Conservation (phyloP, 1,140 invertebrate genomes). For the Thaumetopoea pityocampa region DNA sequence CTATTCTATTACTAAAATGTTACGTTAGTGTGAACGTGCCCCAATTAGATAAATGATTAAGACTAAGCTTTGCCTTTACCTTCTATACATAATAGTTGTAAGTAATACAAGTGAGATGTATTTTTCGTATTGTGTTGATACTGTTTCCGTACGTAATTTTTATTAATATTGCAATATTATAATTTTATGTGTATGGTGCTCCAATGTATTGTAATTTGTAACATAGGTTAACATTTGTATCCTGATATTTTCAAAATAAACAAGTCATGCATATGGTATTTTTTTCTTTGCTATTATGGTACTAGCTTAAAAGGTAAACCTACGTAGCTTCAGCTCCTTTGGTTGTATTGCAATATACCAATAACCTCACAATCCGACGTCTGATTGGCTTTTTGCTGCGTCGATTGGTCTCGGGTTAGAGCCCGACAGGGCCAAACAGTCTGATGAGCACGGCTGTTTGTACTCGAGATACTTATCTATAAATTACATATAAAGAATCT, state of each 20-base stretch:
- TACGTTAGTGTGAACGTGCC: slow-evolving; percentile 19
- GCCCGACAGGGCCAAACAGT: too few relatives aligned
- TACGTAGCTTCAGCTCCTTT: too few relatives aligned
- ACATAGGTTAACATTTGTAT: slow-evolving; percentile 63
- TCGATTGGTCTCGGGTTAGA: too few relatives aligned
- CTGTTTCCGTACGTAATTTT: slow-evolving; percentile 22
- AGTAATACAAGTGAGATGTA: slow-evolving; percentile 32
- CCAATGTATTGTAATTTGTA: slow-evolving; percentile 44
- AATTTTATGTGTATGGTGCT: slow-evolving; percentile 62
- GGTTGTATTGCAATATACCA: too few relatives aligned
- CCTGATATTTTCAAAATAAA: slow-evolving; percentile 66
- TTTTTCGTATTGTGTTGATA: slow-evolving; percentile 33
- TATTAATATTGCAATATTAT: slow-evolving; percentile 48
- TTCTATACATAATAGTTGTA: slow-evolving; percentile 33
- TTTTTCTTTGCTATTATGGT: slow-evolving; percentile 18
- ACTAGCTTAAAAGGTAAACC: background rate
- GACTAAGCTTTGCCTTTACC: slow-evolving; percentile 41
- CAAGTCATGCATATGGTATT: slow-evolving; percentile 41
- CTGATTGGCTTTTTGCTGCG: too few relatives aligned
- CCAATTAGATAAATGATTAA: slow-evolving; percentile 27
- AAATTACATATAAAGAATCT: too few relatives aligned
- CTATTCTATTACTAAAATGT: slow-evolving; percentile 10
- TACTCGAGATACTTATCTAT: too few relatives aligned
- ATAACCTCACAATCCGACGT: too few relatives aligned
- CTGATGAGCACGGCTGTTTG: too few relatives aligned